Evolutionary conservation across 2,797 vertebrate genomes (phyloP).

Genomic region (Crossoptilon crossoptilon): DNA sequence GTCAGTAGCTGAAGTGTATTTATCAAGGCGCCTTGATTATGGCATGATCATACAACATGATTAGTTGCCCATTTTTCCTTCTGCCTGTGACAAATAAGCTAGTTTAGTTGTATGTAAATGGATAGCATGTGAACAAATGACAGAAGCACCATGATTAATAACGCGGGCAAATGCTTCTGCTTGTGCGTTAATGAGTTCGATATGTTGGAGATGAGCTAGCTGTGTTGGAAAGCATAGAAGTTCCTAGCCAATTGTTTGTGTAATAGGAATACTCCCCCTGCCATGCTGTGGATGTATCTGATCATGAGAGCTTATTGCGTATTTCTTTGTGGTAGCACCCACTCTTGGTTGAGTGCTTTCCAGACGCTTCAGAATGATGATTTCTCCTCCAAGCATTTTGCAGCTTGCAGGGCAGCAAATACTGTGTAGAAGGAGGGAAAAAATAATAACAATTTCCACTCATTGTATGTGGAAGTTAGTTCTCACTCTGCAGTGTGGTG

Average conservation of each 20-base stretch:
- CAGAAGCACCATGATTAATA: slow-evolving; percentile 24
- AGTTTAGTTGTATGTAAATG: background rate
- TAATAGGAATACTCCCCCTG: background rate
- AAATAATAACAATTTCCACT: background rate
- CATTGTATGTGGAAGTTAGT: background rate
- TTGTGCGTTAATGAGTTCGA: background rate
- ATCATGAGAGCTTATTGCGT: background rate
- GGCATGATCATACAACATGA: background rate
- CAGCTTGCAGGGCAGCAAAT: background rate
- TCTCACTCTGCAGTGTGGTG: background rate
- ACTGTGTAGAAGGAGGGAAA: background rate
- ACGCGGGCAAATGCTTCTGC: background rate
- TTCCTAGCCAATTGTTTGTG: background rate
- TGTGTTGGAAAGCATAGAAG: background rate
- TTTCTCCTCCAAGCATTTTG: slow-evolving; percentile 23
- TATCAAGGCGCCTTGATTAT: background rate
- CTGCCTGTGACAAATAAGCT: background rate
- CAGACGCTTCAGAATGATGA: slow-evolving; percentile 13
- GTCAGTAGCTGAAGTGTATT: background rate
- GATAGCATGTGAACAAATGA: background rate
- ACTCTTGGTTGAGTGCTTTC: slow-evolving; percentile 1
- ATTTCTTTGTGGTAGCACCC: slow-evolving; percentile 2
- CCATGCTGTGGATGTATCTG: background rate
- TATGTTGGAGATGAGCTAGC: background rate
- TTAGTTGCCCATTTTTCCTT: slow-evolving; percentile 11